These are phyloP conservation scores for Nerophis lumbriciformis DNA, from an alignment of 2,113 vertebrate genomes.

Conservation along the genomic window DNA sequence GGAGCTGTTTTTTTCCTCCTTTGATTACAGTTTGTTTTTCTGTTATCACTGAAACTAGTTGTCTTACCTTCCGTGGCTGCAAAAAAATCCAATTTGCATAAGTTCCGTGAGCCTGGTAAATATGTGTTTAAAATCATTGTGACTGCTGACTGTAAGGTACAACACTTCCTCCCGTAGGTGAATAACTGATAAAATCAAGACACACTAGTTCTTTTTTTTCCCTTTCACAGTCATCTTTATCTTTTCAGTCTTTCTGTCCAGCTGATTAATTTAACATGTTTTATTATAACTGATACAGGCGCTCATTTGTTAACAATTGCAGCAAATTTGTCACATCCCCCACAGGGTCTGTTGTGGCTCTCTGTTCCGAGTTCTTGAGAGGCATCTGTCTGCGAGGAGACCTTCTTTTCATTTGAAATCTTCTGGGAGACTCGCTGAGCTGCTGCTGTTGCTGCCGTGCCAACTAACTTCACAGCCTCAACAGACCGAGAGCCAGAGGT, in stretches of 20 bases:
- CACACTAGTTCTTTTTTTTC: neutral
- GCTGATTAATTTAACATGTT: neutral
- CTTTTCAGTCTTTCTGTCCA: neutral
- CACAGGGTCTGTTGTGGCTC: constrained; percentile 1
- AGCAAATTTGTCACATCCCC: constrained; percentile 2
- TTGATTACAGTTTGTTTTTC: no score
- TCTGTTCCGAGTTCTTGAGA: neutral
- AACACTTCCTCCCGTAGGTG: no score
- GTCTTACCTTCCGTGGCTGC: no score
- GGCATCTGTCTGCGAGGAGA: neutral
- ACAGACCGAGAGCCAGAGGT: neutral
- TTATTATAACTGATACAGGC: constrained; percentile 1
- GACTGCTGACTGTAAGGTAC: no score
- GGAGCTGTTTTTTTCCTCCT: no score
- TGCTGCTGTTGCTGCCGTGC: neutral
- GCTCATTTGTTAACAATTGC: neutral
- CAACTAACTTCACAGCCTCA: neutral
- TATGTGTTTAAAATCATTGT: no score
- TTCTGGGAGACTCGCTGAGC: neutral
- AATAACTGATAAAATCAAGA: no score
- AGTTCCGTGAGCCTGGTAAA: no score
- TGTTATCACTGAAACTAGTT: no score
- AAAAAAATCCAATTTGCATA: no score
- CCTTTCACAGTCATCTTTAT: constrained; percentile 2
- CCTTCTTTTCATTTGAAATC: neutral